Percentiles rank a stretch among this genome's conserved stretches.
phyloP scores from a whole-genome alignment of 2,113 vertebrate species.

The Pontoporia blainvillei region DNA sequence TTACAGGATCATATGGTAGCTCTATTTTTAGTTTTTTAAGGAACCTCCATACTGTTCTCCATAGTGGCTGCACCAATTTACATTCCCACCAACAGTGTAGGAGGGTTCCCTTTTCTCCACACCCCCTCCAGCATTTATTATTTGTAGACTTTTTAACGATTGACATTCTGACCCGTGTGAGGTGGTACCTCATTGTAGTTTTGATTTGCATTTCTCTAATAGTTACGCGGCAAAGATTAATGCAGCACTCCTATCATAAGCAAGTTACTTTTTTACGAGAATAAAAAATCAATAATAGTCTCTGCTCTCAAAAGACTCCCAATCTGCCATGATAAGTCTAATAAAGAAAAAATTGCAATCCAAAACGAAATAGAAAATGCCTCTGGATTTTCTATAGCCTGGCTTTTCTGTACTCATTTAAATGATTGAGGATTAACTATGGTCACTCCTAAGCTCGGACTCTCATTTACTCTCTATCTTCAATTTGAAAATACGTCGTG shows the following conservation, averaged over 20 bases:
- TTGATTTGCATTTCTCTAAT: background rate
- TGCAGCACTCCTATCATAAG: background rate
- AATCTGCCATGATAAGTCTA: background rate
- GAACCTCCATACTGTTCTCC: background rate
- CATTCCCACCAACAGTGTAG: background rate
- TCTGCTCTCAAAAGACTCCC: background rate
- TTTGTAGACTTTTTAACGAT: background rate
- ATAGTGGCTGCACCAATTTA: background rate
- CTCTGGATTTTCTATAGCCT: background rate
- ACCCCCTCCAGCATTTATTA: background rate
- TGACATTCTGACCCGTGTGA: background rate
- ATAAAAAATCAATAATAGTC: background rate
- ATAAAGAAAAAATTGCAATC: background rate
- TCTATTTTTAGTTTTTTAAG: background rate
- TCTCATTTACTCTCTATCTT: too few species aligned
- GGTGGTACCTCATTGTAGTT: background rate
- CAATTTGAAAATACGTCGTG: background rate
- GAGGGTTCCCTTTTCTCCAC: background rate
- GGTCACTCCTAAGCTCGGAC: too few species aligned
- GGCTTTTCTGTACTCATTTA: background rate
- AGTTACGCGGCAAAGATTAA: background rate
- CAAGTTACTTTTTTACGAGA: background rate
- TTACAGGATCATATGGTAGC: background rate
- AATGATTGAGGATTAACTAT: background rate
- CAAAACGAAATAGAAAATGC: background rate